Evolutionary conservation across 2,113 vertebrate species (phyloP), one percentile per base, ranked within the genome.

Genomic region (Lampris incognitus): DNA sequence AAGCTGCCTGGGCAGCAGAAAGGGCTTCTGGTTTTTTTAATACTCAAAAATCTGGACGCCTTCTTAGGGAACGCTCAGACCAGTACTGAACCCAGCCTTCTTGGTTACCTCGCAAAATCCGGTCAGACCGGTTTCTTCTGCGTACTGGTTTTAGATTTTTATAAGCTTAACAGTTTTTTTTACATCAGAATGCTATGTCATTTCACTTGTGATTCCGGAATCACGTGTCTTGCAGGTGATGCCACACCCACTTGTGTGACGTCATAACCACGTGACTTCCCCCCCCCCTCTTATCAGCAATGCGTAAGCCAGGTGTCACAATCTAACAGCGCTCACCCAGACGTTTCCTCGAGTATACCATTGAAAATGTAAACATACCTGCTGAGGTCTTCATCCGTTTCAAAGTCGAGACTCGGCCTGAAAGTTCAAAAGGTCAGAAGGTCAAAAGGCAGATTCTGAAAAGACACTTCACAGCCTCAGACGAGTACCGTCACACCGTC

Each of bases 331-430:
- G 24, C 24, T 24, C 24, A 24, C 24, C 24, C 24, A 24, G 24
- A 24, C 24, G 24, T 24, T 24, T 24, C 24, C 24, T 24, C 24
- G 0, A 24, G 24, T 24, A 24, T 24, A 24, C 0, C 24, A 24
- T 24, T 24, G 24, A 24, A 24, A 24, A 24, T 24, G 24, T 24
- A 24, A 24, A 24, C 0, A 24, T 83, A 91, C 90, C 89, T 89
- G 91, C 69, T 74, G 69, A 86, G 61, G 51, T 90, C 85, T 2
- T 89, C 88, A 0, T 91, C 89, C 81, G 88, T 79, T 13, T 86
- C 62, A 46, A 79, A 55, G 76, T 85, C 74, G 0, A 72, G 39
- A 51, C 79, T 79, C 9, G 78, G 69, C 41, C 89, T 91, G 84
- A 1, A 11, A 66, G 54, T 78, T 38, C 1, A 0, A 48, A 65